Evolutionary conservation across 2,888 invertebrate genomes (phyloP).

Genomic region (Bellardia bayeri): DNA sequence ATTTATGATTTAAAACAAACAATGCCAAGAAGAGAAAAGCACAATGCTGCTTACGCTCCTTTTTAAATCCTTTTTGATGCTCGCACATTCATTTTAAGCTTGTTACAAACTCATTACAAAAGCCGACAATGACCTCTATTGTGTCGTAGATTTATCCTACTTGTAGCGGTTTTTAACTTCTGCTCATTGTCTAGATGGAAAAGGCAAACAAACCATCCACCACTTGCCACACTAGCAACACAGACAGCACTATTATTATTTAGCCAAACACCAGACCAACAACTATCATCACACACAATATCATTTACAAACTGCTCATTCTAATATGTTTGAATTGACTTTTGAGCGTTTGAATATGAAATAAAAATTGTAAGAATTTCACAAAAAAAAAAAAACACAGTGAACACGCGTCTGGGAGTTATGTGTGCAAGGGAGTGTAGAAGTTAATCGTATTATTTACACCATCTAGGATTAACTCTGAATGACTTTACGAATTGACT

Average conservation of each 20-base stretch:
- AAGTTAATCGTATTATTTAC: slow-evolving; percentile 84
- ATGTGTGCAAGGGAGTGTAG: slow-evolving; percentile 68
- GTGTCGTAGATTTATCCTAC: slow-evolving; percentile 64
- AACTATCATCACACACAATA: slow-evolving; percentile 4
- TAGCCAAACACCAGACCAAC: slow-evolving; percentile 39
- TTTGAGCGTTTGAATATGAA: slow-evolving; percentile 41
- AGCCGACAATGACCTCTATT: slow-evolving; percentile 62
- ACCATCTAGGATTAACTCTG: slow-evolving; percentile 83
- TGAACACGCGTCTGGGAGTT: slow-evolving; percentile 65
- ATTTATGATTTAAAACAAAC: slow-evolving; percentile 66
- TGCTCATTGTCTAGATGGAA: slow-evolving; percentile 42
- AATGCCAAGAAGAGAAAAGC: slow-evolving; percentile 12
- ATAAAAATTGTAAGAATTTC: slow-evolving; percentile 27
- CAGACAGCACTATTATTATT: slow-evolving; percentile 18
- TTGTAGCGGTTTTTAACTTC: slow-evolving; percentile 71
- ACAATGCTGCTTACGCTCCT: slow-evolving; percentile 8
- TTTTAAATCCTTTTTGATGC: slow-evolving; percentile 57
- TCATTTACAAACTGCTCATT: slow-evolving; percentile 36
- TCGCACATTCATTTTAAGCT: slow-evolving; percentile 51
- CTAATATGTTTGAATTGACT: slow-evolving; percentile 33
- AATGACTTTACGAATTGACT: slow-evolving; percentile 79
- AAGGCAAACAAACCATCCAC: not conserved
- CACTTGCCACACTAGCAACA: no score
- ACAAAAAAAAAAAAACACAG: not conserved
- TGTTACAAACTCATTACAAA: slow-evolving; percentile 73